Percentiles rank a stretch among this genome's conserved stretches.
Evolutionary conservation across 2,113 vertebrate species (phyloP).

Genomic region (Dermatemys mawii): DNA sequence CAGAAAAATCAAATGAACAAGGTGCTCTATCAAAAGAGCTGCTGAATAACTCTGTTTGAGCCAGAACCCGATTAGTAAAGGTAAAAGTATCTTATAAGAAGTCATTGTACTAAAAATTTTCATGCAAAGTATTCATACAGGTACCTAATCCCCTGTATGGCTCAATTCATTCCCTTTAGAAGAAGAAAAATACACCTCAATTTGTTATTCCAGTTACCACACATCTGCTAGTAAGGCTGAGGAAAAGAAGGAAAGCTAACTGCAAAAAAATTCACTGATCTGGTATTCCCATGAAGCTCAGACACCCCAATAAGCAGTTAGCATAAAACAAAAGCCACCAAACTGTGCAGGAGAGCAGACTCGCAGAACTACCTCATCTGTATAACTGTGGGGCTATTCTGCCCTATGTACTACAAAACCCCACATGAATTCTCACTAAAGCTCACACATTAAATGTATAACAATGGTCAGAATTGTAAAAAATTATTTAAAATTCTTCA

Average conservation of each 20-base stretch:
- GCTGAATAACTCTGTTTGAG: slow-evolving; percentile 61
- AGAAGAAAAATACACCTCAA: background rate
- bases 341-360: background rate
- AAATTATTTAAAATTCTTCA: background rate
- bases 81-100: slow-evolving; percentile 49
- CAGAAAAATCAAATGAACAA: slow-evolving; percentile 62
- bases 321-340: slow-evolving; percentile 21
- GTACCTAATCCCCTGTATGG: background rate
- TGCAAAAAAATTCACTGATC: background rate
- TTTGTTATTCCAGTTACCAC: slow-evolving; percentile 25
- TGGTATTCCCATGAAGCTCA: background rate
- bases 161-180: background rate
- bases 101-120: background rate
- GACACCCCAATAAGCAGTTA: background rate
- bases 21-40: slow-evolving; percentile 52
- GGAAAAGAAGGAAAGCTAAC: background rate
- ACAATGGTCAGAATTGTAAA: background rate
- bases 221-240: background rate
- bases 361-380: background rate
- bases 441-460: background rate
- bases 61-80: slow-evolving; percentile 53
- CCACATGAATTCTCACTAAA: background rate
- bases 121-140: background rate
- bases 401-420: background rate
- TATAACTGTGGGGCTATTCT: background rate